Base-by-base conservation (phyloP, 2,113 vertebrate genomes). In the Coregonus clupeaformis region DNA sequence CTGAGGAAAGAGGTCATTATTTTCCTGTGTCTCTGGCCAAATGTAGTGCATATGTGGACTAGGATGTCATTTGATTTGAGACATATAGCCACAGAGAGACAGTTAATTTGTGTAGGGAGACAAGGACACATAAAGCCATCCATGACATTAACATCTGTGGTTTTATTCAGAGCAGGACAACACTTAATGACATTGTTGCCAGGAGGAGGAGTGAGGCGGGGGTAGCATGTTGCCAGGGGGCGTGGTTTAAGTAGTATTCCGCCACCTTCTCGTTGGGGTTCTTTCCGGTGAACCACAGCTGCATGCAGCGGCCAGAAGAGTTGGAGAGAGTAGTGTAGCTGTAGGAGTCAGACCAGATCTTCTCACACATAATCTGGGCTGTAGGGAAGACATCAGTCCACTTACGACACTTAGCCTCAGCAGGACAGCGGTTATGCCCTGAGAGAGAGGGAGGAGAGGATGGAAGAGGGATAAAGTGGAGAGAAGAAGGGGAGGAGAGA, bases 291-390 rank as follows among this genome's bases (percentile, higher is more conserved):
- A 98, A 99, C 96, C 96, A 98, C 84, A 98, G 88, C 91, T 96
- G 94, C 92, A 98, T 95, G 87, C 96, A 99, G 76, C 78, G 93
- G 0, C 94, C 94, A 0, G 96, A 96, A 72, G 85, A 87, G 9
- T 88, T 91, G 14, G 1, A 73, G 60, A 88, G 76, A 0, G 80
- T 82, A 67, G 91, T 98, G 66, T 90, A 89, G 1, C 70, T 73
- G 89, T 95, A 98, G 1, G 96, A 99, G 9, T 93, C 70, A 47
- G 89, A 95, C 96, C 97, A 99, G 91, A 98, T 91, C 68, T 94
- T 86, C 88, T 95, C 94, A 9, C 97, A 99, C 92, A 99, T 92
- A 70, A 86, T 88, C 4, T 89, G 81, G 0, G 96, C 88, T 0
- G 52, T 93, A 5, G 94, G 93, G 66, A 92, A 99, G 2, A 96